A percentile compares a stretch with the other conserved stretches of the same genome.
phyloP scores from a whole-genome alignment of 2,888 invertebrate species.

The Lobophora halterata region DNA sequence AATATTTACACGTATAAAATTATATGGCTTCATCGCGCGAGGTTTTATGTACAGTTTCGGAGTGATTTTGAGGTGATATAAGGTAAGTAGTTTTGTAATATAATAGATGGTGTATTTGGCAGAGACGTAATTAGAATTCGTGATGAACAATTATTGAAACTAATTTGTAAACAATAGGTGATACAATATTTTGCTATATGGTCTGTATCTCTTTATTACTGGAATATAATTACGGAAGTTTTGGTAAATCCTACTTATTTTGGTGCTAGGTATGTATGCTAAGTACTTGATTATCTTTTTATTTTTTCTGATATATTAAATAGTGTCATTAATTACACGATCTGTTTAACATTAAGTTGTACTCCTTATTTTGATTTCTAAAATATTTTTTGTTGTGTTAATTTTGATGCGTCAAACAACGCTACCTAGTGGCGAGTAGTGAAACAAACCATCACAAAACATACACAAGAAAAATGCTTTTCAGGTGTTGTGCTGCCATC shows the following conservation, averaged over 20 bases:
- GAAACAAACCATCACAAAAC: background rate
- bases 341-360: too few species aligned
- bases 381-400: constrained; percentile 11
- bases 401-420: constrained; percentile 21
- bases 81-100: constrained; percentile 13
- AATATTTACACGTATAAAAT: constrained; percentile 42
- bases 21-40: constrained; percentile 44
- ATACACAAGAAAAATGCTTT: constrained; percentile 5
- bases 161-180: constrained; percentile 16
- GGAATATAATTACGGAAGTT: too few species aligned
- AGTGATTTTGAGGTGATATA: constrained; percentile 16
- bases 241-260: too few species aligned
- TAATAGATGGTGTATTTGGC: background rate
- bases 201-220: too few species aligned
- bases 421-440: constrained; percentile 32
- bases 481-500: constrained; percentile 32
- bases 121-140: background rate
- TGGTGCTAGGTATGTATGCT: too few species aligned
- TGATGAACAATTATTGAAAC: background rate
- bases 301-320: too few species aligned
- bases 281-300: too few species aligned
- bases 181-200: too few species aligned
- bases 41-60: constrained; percentile 24
- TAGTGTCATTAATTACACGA: too few species aligned
- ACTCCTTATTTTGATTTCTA: constrained; percentile 3